phyloP scores from a whole-genome alignment of 2,797 vertebrate genomes.

The Alca torda region DNA sequence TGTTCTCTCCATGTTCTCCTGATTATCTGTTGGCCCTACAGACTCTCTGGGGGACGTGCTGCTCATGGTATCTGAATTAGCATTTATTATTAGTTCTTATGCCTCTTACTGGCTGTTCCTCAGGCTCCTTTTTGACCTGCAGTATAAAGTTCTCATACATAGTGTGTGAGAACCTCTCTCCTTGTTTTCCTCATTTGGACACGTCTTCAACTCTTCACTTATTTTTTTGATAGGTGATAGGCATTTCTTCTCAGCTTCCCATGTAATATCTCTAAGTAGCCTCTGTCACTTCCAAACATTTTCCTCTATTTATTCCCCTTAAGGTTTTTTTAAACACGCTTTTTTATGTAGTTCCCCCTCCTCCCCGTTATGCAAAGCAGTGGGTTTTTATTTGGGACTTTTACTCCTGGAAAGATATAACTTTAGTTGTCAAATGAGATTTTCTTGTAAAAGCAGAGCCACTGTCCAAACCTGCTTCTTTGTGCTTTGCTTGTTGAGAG shows the following conservation, averaged over 20 bases:
- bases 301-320: not conserved
- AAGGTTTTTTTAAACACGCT: not conserved
- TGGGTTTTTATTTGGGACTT: not conserved
- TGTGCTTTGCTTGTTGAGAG: not conserved
- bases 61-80: not conserved
- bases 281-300: not conserved
- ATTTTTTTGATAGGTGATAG: not conserved
- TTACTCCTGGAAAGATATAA: not conserved
- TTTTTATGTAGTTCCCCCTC: not conserved
- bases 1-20: not conserved
- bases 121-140: not conserved
- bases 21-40: not conserved
- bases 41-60: not conserved
- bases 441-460: not conserved
- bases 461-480: not conserved
- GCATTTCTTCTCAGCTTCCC: not conserved
- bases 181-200: not conserved
- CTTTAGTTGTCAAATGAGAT: not conserved
- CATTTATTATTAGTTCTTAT: not conserved
- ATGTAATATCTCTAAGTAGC: too few species aligned
- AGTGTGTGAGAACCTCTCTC: not conserved
- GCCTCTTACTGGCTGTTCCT: not conserved
- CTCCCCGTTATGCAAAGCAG: not conserved
- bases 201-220: not conserved
- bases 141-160: not conserved